Base-by-base conservation (phyloP, 2,797 vertebrate genomes). In the Ptychobarbus kaznakovi region DNA sequence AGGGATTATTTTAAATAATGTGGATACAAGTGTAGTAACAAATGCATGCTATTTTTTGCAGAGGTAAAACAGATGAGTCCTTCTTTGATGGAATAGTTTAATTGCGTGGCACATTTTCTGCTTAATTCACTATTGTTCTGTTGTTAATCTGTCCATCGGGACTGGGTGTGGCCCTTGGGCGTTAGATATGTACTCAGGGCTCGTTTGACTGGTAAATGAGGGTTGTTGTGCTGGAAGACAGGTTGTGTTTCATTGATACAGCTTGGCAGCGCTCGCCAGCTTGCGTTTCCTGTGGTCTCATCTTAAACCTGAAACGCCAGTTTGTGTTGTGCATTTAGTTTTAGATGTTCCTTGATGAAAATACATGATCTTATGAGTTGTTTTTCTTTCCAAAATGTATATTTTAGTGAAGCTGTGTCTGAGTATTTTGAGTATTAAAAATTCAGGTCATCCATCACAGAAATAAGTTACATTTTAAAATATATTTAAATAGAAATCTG, bases 201-300 rank as follows among this genome's bases (percentile, higher is more conserved):
- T 88, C n/a, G 86, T 91, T 91, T 91, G 90, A 88, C 86, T 90
- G 63, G 88, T 85, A 91, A 90, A 91, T 89, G 40, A 90, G 44
- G 61, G 58, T 66, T 46, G 38, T 66, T 82, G 73, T 32, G n/a
- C 63, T 53, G 78, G 16, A 81, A 72, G 58, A 77, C 63, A 68
- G 61, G 58, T 72, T 82, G 61, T 3, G 22, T 51, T 82, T 79
- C 63, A 13, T 46, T 82, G 18, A 73, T 1, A 49, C 44, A 66
- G 35, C 28, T 42, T 13, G 28, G 74, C 51, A 68, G 20, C 11
- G 1, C 35, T 51, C 20, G 51, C 49, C 16, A n/a, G 20, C 69
- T 88, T 88, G 75, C 87, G 72, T 90, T 73, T 46, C 40, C 61
- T 56, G n/a, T n/a, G 35, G 7, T 58, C 44, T 74, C 79, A 28